These are phyloP conservation scores for Dioctria rufipes DNA, from an alignment of 2,888 invertebrate species.

Conservation along the genomic window DNA sequence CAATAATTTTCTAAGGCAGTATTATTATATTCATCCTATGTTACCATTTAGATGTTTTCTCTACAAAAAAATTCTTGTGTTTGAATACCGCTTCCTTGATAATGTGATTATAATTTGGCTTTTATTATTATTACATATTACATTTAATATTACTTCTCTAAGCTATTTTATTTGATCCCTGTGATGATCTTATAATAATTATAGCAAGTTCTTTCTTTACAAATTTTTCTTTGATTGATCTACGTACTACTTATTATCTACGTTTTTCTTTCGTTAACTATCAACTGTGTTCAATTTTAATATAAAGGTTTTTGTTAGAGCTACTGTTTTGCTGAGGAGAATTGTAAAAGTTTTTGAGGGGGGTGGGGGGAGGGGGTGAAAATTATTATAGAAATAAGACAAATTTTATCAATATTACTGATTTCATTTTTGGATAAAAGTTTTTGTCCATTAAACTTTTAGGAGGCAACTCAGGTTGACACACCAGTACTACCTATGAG, in stretches of 20 bases:
- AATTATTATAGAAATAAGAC: too few species aligned
- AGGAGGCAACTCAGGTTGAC: too few species aligned
- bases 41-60: slow-evolving; percentile 28
- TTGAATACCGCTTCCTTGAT: not conserved
- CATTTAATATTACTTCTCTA: slow-evolving; percentile 16
- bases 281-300: slow-evolving; percentile 64
- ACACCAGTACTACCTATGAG: too few species aligned
- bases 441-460: too few species aligned
- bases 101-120: slow-evolving; percentile 22
- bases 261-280: slow-evolving; percentile 63
- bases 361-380: too few species aligned
- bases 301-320: slow-evolving; percentile 13
- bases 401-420: too few species aligned
- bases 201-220: slow-evolving; percentile 9
- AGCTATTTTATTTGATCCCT: slow-evolving; percentile 53
- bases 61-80: slow-evolving; percentile 34
- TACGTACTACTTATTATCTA: slow-evolving; percentile 46
- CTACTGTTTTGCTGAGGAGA: not conserved
- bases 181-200: slow-evolving; percentile 21
- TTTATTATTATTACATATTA: slow-evolving; percentile 24
- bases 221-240: not conserved
- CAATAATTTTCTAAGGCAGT: slow-evolving; percentile 55
- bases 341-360: slow-evolving; percentile 5
- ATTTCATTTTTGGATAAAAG: too few species aligned
- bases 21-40: slow-evolving; percentile 30